Conservation (phyloP, 35 echinoderm and acorn worm species). For the Patiria miniata region DNA sequence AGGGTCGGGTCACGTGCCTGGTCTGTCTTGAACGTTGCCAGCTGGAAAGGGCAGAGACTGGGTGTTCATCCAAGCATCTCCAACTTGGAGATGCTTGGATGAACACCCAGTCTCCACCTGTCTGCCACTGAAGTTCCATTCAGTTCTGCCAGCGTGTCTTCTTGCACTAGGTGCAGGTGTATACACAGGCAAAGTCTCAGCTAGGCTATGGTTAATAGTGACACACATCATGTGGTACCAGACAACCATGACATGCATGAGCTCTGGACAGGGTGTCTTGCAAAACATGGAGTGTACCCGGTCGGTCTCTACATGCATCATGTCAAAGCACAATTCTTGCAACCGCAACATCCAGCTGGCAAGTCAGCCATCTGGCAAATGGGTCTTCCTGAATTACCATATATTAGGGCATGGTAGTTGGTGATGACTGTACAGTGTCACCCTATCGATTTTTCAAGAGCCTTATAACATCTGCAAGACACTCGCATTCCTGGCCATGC, state of each 20-base stretch:
- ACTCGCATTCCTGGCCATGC: conserved; percentile 23
- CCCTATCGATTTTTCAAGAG: conserved; percentile 48
- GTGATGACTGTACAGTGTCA: conserved; percentile 26
- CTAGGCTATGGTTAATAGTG: neutral
- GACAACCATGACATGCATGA: neutral
- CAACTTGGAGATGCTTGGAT: too few relatives aligned
- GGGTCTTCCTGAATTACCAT: conserved; percentile 30
- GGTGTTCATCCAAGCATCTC: neutral
- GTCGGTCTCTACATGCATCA: conserved; percentile 36
- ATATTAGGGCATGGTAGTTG: conserved; percentile 41
- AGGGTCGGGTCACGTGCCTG: neutral
- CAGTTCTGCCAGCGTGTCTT: neutral
- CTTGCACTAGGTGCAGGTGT: conserved; percentile 19
- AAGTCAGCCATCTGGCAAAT: conserved; percentile 50
- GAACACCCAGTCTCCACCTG: too few relatives aligned
- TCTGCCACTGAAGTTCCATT: neutral
- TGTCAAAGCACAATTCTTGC: conserved; percentile 33
- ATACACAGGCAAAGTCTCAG: conserved; percentile 12
- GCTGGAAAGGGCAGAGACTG: neutral
- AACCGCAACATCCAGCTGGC: conserved; percentile 39
- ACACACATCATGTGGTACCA: conserved; percentile 42
- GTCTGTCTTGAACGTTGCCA: neutral
- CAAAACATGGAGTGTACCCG: conserved; percentile 27
- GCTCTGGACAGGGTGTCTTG: conserved; percentile 48
- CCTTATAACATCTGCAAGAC: conserved; percentile 42